A percentile compares a stretch with the other conserved stretches of the same genome.
Conservation (phyloP, 2,888 invertebrate genomes). For the Caenorhabditis drosophilae region DNA sequence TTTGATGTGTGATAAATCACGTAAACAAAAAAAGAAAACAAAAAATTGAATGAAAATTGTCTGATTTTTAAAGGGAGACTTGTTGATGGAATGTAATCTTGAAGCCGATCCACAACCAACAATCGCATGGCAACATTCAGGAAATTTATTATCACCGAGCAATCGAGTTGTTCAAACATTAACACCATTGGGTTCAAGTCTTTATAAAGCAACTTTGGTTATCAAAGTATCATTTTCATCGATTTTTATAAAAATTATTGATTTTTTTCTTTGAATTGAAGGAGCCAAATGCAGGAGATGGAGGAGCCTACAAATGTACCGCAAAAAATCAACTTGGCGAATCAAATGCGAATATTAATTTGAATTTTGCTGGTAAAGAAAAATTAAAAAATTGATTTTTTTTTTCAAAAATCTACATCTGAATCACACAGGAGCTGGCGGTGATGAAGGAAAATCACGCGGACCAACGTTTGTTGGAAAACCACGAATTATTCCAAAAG, state of each 20-base stretch:
- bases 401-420: not conserved
- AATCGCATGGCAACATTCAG: constrained; percentile 66
- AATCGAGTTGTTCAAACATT: constrained; percentile 59
- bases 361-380: constrained; percentile 89
- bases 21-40: not conserved
- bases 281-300: constrained; percentile 93
- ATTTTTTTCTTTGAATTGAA: constrained; percentile 49
- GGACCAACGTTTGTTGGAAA: constrained; percentile 92
- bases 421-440: constrained; percentile 75
- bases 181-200: constrained; percentile 50
- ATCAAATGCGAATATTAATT: constrained; percentile 99
- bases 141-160: constrained; percentile 55
- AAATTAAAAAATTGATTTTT: not conserved
- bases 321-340: constrained; percentile 98
- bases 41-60: not conserved
- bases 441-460: constrained; percentile 70
- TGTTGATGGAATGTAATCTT: constrained; percentile 69
- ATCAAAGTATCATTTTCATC: constrained; percentile 56
- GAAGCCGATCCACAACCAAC: constrained; percentile 66
- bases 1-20: not conserved
- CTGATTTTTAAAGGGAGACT: constrained; percentile 63
- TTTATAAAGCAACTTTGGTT: constrained; percentile 64
- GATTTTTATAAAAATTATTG: not conserved
- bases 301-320: constrained; percentile 98
- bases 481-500: constrained; percentile 97